Evolutionary conservation across 1,140 invertebrate genomes (phyloP).

Genomic region (Macrosteles quadrilineatus): DNA sequence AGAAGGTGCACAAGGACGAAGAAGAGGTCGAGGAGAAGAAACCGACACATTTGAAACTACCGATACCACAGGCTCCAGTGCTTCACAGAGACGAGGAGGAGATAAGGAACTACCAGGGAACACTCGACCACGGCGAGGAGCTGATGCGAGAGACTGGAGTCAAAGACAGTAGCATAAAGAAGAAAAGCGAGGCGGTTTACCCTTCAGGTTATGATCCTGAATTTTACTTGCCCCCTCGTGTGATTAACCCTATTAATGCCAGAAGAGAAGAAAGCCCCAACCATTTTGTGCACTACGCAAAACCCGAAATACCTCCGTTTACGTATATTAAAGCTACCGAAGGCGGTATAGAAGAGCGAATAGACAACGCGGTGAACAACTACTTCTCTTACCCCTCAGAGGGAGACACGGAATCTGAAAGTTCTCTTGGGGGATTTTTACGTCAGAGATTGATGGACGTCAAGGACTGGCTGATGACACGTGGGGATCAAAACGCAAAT

Average conservation of each 20-base stretch:
- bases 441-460: conserved; percentile 54
- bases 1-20: conserved; percentile 19
- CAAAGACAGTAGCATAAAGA: conserved; percentile 26
- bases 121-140: neutral
- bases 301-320: conserved; percentile 21
- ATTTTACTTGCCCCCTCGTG: neutral
- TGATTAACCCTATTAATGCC: neutral
- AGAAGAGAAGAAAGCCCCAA: neutral
- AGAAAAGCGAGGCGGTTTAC: conserved; percentile 35
- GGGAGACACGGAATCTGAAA: conserved; percentile 22
- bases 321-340: conserved; percentile 13
- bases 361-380: conserved; percentile 1
- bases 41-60: conserved; percentile 24
- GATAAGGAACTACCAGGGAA: neutral
- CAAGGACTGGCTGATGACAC: conserved; percentile 53
- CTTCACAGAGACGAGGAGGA: conserved; percentile 14
- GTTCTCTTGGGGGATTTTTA: conserved; percentile 39
- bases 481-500: conserved; percentile 42
- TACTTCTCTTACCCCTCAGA: neutral
- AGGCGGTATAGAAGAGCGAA: conserved; percentile 13
- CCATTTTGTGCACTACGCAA: neutral
- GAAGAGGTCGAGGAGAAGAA: neutral
- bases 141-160: neutral
- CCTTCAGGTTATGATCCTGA: conserved; percentile 32
- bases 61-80: conserved; percentile 21